Evolutionary conservation across 1,140 invertebrate species (phyloP).

Genomic region (Cepaea nemoralis): DNA sequence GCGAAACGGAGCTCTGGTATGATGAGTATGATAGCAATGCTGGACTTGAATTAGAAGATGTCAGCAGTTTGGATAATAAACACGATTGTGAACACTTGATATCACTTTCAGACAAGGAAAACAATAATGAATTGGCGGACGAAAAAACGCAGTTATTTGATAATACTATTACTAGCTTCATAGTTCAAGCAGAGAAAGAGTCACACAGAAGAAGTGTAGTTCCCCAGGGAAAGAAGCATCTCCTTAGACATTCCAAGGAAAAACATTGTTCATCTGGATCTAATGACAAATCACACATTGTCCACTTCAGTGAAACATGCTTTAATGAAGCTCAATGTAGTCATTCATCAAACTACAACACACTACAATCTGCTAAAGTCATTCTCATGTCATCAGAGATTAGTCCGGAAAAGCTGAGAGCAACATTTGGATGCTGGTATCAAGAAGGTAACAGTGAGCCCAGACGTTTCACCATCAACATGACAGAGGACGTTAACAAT

Average conservation of each 20-base stretch:
- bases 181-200: slow-evolving; percentile 29
- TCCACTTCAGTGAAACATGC: neutral
- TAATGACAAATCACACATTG: neutral
- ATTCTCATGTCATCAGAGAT: neutral
- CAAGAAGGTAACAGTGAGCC: slow-evolving; percentile 43
- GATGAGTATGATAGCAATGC: neutral
- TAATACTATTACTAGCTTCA: neutral
- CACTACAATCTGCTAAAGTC: neutral
- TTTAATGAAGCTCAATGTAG: no score
- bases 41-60: neutral
- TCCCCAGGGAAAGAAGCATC: neutral
- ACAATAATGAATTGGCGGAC: neutral
- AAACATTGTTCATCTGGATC: neutral
- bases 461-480: slow-evolving; percentile 46
- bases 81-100: neutral
- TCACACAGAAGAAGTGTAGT: neutral
- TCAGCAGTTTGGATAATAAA: neutral
- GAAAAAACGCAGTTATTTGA: no score
- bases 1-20: neutral
- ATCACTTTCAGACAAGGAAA: neutral
- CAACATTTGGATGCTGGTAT: slow-evolving; percentile 37
- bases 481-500: slow-evolving; percentile 43
- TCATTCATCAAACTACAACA: neutral
- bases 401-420: slow-evolving; percentile 6
- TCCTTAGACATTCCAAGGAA: neutral